Percentiles rank a stretch among this genome's conserved stretches.
Conservation (phyloP, 2,797 vertebrate genomes). For the Alcedo quadribrachys region DNA sequence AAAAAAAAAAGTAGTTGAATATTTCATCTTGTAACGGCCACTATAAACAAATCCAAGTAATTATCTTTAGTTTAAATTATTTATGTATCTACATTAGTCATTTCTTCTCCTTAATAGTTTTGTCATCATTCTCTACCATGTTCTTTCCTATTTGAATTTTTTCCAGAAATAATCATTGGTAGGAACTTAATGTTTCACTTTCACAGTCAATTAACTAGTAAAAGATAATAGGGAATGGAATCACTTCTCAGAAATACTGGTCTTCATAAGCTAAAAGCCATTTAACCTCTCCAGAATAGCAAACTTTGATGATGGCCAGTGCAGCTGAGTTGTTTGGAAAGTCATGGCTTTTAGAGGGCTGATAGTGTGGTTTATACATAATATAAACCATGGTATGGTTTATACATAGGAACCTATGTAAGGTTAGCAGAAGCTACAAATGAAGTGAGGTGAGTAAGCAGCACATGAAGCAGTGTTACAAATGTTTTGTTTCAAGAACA, state of each 20-base stretch:
- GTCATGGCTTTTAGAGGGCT: not conserved
- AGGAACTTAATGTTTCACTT: too few relatives aligned
- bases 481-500: not conserved
- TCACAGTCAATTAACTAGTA: not conserved
- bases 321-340: not conserved
- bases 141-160: not conserved
- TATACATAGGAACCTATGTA: not conserved
- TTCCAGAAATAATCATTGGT: not conserved
- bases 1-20: constrained; percentile 7
- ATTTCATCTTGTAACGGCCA: constrained; percentile 8
- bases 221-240: not conserved
- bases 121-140: not conserved
- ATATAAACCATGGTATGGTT: too few relatives aligned
- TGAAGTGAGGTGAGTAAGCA: not conserved
- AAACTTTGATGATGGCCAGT: not conserved
- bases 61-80: not conserved
- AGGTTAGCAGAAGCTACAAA: not conserved
- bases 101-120: not conserved
- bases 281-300: not conserved
- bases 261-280: not conserved
- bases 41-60: not conserved
- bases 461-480: not conserved
- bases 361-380: not conserved
- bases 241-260: not conserved
- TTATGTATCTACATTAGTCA: not conserved